Evolutionary conservation across 2,113 vertebrate genomes (phyloP).

Genomic region (Hassar affinis): DNA sequence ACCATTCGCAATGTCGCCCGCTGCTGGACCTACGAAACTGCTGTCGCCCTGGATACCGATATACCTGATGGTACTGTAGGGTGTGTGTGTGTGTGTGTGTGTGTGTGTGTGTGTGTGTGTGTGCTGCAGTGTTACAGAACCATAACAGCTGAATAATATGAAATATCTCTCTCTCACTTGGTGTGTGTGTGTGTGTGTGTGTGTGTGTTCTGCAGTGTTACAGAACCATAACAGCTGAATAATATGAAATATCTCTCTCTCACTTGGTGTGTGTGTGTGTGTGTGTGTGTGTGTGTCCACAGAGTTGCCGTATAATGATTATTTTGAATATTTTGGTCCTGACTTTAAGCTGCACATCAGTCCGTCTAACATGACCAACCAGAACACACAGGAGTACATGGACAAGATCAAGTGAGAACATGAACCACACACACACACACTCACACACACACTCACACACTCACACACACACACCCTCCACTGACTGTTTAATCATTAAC

Average conservation of each 20-base stretch:
- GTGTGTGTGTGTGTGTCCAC: conserved; percentile 18
- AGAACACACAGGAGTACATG: conserved; percentile 95
- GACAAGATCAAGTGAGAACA: conserved; percentile 93
- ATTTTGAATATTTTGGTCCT: conserved; percentile 98
- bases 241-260: too few relatives aligned
- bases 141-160: too few relatives aligned
- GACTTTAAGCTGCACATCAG: conserved; percentile 99
- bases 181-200: too few relatives aligned
- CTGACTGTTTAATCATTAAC: too few relatives aligned
- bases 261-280: neutral
- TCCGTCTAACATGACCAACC: conserved; percentile 98
- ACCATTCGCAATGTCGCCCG: conserved; percentile 95
- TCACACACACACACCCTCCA: too few relatives aligned
- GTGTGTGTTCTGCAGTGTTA: neutral
- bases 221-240: neutral
- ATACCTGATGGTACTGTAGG: conserved; percentile 86
- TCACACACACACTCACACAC: neutral
- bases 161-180: too few relatives aligned
- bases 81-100: too few relatives aligned
- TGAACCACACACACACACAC: neutral
- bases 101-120: neutral
- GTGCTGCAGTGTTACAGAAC: neutral
- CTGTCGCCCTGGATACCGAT: conserved; percentile 90
- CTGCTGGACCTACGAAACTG: conserved; percentile 95
- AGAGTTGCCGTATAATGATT: conserved; percentile 97